These are phyloP conservation scores for Clistopyga incitator DNA, from an alignment of 2,888 invertebrate species.

Conservation along the genomic window DNA sequence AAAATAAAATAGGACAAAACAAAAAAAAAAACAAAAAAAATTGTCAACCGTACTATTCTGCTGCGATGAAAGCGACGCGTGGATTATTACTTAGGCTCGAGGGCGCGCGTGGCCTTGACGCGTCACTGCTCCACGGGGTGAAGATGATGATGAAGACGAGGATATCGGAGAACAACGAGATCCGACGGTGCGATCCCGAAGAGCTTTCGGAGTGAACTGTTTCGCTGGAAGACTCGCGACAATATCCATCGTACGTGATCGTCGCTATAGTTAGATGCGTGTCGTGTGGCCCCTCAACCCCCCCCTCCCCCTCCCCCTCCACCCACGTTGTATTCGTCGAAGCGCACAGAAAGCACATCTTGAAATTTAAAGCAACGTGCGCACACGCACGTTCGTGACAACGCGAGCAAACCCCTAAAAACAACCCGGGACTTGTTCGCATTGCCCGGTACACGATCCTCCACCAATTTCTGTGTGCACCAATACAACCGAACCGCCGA, in stretches of 20 bases:
- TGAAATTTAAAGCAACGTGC: conserved; percentile 13
- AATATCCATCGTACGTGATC: conserved; percentile 77
- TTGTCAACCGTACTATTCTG: neutral
- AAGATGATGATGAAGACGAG: conserved; percentile 51
- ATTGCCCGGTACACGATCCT: neutral
- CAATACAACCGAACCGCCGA: conserved; percentile 16
- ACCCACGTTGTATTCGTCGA: conserved; percentile 28
- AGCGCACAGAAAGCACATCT: conserved; percentile 1
- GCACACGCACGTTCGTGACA: conserved; percentile 12
- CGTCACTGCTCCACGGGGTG: conserved; percentile 41
- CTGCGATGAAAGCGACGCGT: conserved; percentile 5
- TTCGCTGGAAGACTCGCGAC: conserved; percentile 81
- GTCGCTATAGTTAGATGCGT: conserved; percentile 82
- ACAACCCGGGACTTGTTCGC: conserved; percentile 33
- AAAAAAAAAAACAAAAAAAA: neutral
- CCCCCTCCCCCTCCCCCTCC: conserved; percentile 38
- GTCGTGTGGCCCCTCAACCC: conserved; percentile 58
- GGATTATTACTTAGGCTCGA: conserved; percentile 44
- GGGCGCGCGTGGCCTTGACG: conserved; percentile 45
- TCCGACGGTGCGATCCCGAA: conserved; percentile 78
- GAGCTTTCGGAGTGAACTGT: conserved; percentile 82
- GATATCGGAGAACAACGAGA: conserved; percentile 45
- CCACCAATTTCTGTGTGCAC: neutral
- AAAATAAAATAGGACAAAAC: neutral
- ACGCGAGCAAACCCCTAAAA: conserved; percentile 16